Percentiles rank a stretch among this genome's conserved stretches.
These are phyloP conservation scores for Silurus asotus DNA, from an alignment of 2,113 vertebrate genomes.

Conservation along the genomic window DNA sequence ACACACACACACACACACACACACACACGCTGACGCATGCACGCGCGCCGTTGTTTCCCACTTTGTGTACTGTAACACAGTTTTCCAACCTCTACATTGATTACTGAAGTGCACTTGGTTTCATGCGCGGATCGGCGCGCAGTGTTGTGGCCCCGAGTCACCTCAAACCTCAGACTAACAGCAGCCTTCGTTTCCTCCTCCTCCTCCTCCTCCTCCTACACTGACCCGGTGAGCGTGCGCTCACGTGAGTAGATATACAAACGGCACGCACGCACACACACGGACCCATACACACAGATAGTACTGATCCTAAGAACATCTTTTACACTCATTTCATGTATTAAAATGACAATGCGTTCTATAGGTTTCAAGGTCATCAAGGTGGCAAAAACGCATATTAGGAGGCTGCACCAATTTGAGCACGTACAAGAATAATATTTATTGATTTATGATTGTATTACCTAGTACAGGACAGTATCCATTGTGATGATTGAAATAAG, in stretches of 20 bases:
- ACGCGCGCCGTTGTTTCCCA: slow-evolving; percentile 17
- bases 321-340: background rate
- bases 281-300: background rate
- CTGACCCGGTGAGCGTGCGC: slow-evolving; percentile 32
- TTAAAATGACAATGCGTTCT: no score
- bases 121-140: slow-evolving; percentile 46
- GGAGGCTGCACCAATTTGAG: background rate
- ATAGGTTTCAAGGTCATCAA: background rate
- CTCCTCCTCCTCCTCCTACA: slow-evolving; percentile 22
- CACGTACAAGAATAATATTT: background rate
- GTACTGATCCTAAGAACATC: background rate
- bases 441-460: background rate
- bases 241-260: slow-evolving; percentile 26
- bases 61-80: slow-evolving; percentile 12
- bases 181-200: slow-evolving; percentile 43
- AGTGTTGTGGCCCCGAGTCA: slow-evolving; percentile 41
- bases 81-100: slow-evolving; percentile 37
- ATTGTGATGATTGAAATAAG: background rate
- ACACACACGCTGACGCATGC: background rate
- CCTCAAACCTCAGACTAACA: slow-evolving; percentile 53
- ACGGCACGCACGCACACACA: background rate
- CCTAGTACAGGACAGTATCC: background rate
- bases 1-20: slow-evolving; percentile 12
- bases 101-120: slow-evolving; percentile 33
- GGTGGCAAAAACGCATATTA: background rate